Evolutionary conservation across 2,797 vertebrate genomes (phyloP), one percentile per base, ranked within the genome.

Genomic region (Lepus oiostolus): DNA sequence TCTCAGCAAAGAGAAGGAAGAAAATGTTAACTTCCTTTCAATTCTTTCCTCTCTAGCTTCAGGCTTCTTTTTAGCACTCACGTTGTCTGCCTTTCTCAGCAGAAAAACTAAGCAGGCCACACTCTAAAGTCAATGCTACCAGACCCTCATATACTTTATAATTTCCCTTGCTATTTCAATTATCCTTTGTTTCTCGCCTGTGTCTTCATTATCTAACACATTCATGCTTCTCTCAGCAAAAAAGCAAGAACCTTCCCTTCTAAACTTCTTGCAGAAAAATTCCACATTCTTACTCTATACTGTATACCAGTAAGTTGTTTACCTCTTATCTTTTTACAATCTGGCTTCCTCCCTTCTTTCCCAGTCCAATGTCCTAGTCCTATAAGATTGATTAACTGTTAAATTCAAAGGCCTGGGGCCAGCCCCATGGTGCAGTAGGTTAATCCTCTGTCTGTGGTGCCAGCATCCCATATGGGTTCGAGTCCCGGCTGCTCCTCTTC

Each of bases 151-250:
- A 11, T 54, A 28, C 60, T 54, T 65, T 24, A 70, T 75, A 54
- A 87, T 32, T 83, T 63, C 63, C 12, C 32, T 77, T n/a, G 84
- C 77, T 88, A 32, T 42, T 70, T 94, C 67, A 58, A 54, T 68
- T 50, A 79, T 50, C 52, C 75, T 52, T 38, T 42, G 32, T 42
- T 72, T 65, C 30, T 42, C 79, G 75, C 60, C 35, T 75, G 16
- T 11, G 58, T 77, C 13, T 83, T 70, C 42, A 47, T 14, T 82
- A 91, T 28, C 35, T 72, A 82, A 82, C 12, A 60, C 47, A 60
- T 58, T 75, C 60, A 88, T 2, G 24, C 62, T 4, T 30, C 77
- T 38, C 68, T 26, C 47, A 24, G 76, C 58, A 42, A 42, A 70
- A 86, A 90, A 81, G 58, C 58, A 85, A 32, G n/a, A 24, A 24